Evolutionary conservation across 2,113 vertebrate genomes (phyloP).

Genomic region (Pseudopipra pipra): DNA sequence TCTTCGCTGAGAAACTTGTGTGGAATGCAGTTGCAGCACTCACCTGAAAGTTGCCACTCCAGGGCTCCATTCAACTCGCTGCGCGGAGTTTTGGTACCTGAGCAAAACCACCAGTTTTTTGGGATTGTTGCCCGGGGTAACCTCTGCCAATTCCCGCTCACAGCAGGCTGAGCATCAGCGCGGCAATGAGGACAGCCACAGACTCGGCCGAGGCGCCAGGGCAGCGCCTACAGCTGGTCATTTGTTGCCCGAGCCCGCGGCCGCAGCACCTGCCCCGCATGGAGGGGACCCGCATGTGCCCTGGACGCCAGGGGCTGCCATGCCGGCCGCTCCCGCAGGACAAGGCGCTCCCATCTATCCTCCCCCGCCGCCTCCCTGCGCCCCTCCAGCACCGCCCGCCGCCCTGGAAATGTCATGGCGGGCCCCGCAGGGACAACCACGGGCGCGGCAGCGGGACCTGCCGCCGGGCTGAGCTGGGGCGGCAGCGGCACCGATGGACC

Average conservation of each 20-base stretch:
- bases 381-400: not conserved
- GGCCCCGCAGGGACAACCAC: not conserved
- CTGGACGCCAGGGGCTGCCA: not conserved
- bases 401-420: fast-evolving
- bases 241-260: not conserved
- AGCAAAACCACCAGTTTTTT: not conserved
- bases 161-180: not conserved
- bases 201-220: not conserved
- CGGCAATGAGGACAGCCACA: fast-evolving
- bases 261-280: not conserved
- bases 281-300: too few species aligned
- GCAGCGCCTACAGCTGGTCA: not conserved
- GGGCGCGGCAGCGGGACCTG: not conserved
- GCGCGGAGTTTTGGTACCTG: not conserved
- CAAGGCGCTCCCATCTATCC: not conserved
- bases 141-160: not conserved
- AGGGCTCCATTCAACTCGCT: not conserved
- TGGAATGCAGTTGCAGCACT: not conserved
- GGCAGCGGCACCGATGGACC: not conserved
- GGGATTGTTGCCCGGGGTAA: not conserved
- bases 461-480: not conserved
- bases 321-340: not conserved
- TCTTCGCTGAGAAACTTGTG: not conserved
- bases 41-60: constrained; percentile 5
- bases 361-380: not conserved